These are phyloP conservation scores for Chrysaora quinquecirrha DNA, from an alignment of 30 jellyfish, hydroid and myxozoan genomes.

Conservation along the genomic window DNA sequence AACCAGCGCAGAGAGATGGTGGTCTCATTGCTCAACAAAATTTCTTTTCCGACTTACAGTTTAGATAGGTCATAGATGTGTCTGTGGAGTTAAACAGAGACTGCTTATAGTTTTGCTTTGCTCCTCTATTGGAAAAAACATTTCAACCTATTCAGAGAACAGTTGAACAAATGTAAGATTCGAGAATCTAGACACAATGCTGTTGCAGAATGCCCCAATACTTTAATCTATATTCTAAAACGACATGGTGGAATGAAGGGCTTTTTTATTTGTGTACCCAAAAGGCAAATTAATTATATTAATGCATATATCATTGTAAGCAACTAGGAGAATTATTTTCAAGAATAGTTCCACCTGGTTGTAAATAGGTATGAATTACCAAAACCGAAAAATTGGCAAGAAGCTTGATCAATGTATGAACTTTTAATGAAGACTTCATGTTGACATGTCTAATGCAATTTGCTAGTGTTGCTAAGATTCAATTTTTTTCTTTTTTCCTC, in stretches of 20 bases:
- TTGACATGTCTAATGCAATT: too few species aligned
- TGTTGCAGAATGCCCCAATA: background rate
- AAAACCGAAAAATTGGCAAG: constrained; percentile 5
- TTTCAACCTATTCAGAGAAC: background rate
- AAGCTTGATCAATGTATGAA: background rate
- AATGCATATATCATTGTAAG: background rate
- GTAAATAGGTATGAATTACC: too few species aligned
- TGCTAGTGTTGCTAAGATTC: too few species aligned
- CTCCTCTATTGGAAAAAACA: background rate
- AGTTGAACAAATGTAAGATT: background rate
- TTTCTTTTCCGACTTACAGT: background rate
- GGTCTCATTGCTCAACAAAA: background rate
- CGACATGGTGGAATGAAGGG: too few species aligned
- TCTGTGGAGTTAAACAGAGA: background rate
- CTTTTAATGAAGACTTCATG: too few species aligned
- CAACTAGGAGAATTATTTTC: background rate
- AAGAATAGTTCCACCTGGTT: background rate
- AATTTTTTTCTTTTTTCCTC: too few species aligned
- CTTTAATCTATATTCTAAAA: background rate
- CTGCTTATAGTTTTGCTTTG: constrained; percentile 1
- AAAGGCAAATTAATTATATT: too few species aligned
- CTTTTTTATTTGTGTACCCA: background rate
- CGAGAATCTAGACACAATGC: background rate
- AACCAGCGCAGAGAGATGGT: constrained; percentile 31
- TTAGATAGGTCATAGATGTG: background rate